These are phyloP conservation scores for Cyanoramphus novaezelandiae DNA, from an alignment of 2,113 vertebrate species.

Conservation along the genomic window DNA sequence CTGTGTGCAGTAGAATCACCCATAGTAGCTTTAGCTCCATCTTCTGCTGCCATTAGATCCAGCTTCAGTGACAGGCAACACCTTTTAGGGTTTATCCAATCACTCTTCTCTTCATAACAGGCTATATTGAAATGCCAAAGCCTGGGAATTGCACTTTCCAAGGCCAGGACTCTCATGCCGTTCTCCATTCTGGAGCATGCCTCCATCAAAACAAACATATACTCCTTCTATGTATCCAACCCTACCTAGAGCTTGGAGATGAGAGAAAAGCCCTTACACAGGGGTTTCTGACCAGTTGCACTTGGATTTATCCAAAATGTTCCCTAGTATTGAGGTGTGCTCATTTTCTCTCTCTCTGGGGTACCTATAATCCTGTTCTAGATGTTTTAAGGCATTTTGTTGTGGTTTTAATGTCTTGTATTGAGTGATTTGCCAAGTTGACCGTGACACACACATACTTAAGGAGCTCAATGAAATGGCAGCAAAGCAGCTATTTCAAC, in stretches of 20 bases:
- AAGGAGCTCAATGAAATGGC: neutral
- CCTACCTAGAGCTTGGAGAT: neutral
- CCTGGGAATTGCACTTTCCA: neutral
- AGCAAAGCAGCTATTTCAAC: neutral
- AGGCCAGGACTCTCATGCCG: neutral
- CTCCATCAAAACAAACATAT: neutral
- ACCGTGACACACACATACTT: accelerated
- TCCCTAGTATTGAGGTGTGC: neutral
- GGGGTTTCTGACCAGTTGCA: neutral
- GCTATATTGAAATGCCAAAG: neutral
- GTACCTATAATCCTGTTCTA: neutral
- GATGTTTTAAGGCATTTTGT: neutral
- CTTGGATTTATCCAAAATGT: neutral
- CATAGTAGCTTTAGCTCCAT: neutral
- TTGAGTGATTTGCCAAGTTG: accelerated
- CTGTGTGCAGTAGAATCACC: neutral
- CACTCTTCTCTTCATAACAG: neutral
- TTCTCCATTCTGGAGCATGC: neutral
- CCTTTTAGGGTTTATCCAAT: neutral
- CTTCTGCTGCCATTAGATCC: neutral
- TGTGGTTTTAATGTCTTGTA: neutral
- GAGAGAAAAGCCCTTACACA: neutral
- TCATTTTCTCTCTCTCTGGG: neutral
- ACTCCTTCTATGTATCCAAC: neutral
- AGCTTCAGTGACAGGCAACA: neutral